Evolutionary conservation across 2,113 vertebrate genomes (phyloP).

Genomic region (Falco punctatus): DNA sequence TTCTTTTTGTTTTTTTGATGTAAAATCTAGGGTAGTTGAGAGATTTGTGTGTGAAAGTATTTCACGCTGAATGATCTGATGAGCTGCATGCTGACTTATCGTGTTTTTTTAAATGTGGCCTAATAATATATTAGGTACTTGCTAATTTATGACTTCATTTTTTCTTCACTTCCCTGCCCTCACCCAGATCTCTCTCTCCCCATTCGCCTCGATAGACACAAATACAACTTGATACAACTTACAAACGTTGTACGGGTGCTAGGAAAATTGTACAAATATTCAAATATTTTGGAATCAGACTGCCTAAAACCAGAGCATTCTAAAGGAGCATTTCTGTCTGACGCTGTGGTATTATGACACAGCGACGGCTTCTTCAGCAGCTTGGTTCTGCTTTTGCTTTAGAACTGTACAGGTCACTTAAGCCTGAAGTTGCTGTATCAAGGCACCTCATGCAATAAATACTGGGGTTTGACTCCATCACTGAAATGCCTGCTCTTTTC

Average conservation of each 20-base stretch:
- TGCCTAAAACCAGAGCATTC: background rate
- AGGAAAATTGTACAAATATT: background rate
- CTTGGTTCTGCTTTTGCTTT: background rate
- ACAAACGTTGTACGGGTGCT: background rate
- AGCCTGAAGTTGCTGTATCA: background rate
- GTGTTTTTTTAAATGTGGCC: background rate
- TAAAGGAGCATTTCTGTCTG: background rate
- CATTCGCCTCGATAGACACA: background rate
- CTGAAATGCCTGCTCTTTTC: background rate
- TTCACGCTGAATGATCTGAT: background rate
- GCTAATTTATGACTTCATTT: background rate
- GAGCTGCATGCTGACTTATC: background rate
- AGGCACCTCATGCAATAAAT: background rate
- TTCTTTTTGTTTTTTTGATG: background rate
- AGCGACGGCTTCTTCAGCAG: background rate
- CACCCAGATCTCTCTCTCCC: no score
- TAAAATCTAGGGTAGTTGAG: background rate
- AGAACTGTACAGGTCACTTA: background rate
- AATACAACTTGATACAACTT: background rate
- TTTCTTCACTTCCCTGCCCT: background rate
- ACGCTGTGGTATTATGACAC: background rate
- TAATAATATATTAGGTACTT: background rate
- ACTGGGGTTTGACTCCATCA: background rate
- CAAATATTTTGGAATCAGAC: background rate
- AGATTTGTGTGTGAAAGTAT: background rate